Evolutionary conservation across 2,888 invertebrate genomes (phyloP), one percentile per base, ranked within the genome.

Genomic region (Amphipyra tragopoginis): DNA sequence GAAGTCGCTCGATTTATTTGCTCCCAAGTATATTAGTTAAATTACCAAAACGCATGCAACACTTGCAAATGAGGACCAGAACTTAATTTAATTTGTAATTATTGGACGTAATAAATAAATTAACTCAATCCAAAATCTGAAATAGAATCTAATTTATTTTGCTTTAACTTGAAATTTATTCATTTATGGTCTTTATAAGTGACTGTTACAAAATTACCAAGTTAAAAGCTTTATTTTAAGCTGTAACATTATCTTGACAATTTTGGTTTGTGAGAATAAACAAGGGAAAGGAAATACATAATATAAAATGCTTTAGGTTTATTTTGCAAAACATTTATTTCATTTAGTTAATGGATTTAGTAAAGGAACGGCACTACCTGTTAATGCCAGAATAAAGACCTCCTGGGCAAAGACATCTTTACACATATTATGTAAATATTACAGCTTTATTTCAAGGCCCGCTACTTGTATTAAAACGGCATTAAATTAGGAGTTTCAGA

Each of bases 401-500:
- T 56, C 38, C 15, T 15, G 36, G 44, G 43, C 21, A 26, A 40
- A 51, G 14, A n/a, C n/a, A n/a, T 48, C 43, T 45, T 29, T 57
- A 73, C 9, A 49, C 42, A 39, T 53, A 54, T 54, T 71, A 71
- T 74, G 70, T 52, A 38, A 71, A 71, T 71, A 62, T 54, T 54
- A 70, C 51, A 29, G 53, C 69, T 75, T 65, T 49, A 72, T 55
- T 63, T 63, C 44, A 45, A 52, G 38, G 58, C 55, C 70, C 36
- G 49, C 59, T 54, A 52, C 42, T 57, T 74, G 49, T 63, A 65
- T 54, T 65, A 79, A 69, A 70, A 61, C 54, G 42, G 48, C 61
- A 76, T 68, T 72, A 77, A 70, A 75, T 69, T 71, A 75, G 55
- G 57, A 67, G 65, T 65, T 62, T 53, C 60, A 71, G 69, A 70